A percentile compares a stretch with the other conserved stretches of the same genome.
Evolutionary conservation across 2,888 invertebrate species (phyloP).

Genomic region (Chrysopilus asiliformis): DNA sequence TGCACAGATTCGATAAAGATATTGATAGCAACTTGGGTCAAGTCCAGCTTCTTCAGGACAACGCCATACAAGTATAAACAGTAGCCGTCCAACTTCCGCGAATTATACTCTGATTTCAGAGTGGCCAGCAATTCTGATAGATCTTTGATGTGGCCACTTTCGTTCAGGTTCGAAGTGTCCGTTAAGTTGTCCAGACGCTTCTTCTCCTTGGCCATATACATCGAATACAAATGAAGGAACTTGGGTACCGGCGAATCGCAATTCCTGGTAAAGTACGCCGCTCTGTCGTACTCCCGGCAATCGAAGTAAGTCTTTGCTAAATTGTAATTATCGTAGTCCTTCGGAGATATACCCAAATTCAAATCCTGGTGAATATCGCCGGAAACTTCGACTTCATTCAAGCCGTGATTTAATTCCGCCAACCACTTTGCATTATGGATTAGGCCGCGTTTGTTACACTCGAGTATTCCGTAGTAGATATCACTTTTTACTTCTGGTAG

Average conservation of each 20-base stretch:
- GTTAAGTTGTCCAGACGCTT: conserved; percentile 74
- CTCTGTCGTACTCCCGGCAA: conserved; percentile 76
- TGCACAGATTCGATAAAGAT: conserved; percentile 67
- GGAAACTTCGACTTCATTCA: conserved; percentile 49
- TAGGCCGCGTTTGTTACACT: conserved; percentile 69
- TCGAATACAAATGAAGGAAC: conserved; percentile 75
- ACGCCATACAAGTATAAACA: conserved; percentile 81
- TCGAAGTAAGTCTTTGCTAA: conserved; percentile 83
- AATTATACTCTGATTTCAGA: conserved; percentile 43
- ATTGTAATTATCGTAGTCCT: conserved; percentile 52
- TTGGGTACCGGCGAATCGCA: conserved; percentile 56
- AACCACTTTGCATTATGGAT: conserved; percentile 78
- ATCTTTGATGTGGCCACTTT: conserved; percentile 31
- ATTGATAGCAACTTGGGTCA: conserved; percentile 63
- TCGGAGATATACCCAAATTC: conserved; percentile 35
- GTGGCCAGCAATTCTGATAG: conserved; percentile 44
- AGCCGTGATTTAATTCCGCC: conserved; percentile 66
- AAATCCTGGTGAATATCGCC: conserved; percentile 37
- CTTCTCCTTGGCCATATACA: conserved; percentile 82
- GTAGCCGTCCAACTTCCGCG: conserved; percentile 69
- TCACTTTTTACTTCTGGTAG: conserved; percentile 51
- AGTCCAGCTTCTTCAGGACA: conserved; percentile 73
- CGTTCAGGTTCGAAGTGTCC: conserved; percentile 39
- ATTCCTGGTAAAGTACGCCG: conserved; percentile 64
- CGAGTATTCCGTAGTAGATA: conserved; percentile 47